Base-by-base conservation (phyloP, 2,888 invertebrate species). In the Lasius fuliginosus region DNA sequence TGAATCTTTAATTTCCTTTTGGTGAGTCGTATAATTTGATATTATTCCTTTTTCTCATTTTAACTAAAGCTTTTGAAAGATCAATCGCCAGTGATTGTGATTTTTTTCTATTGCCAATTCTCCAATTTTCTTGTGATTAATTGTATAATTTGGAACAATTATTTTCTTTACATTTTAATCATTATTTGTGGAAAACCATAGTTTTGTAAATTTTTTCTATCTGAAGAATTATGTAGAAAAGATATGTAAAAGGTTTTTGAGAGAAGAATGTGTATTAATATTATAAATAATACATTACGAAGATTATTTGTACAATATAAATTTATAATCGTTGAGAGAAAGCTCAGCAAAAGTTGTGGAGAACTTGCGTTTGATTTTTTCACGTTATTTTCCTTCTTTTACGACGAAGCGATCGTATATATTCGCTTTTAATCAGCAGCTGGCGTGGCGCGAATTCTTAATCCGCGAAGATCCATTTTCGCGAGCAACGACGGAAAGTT, bases 391-490 rank as follows among this genome's bases (percentile, higher is more conserved):
- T 69, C 27, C n/a, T 58, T 73, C 60, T 69, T 42, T 71, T 42
- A 58, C 18, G 30, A 42, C 58, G 12, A 23, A 15, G 8, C n/a
- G 53, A 49, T 69, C 69, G 33, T 71, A 79, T 71, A 79, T 77
- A 73, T 64, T 73, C 58, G 18, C 33, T 46, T 73, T 73, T 71
- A 79, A 79, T 79, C 58, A 73, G 58, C 74, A 79, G 33, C 58
- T 69, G 73, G 77, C 73, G 42, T 73, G 74, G 73, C 58, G 42
- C 27, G 79, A 79, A 79, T 79, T 79, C 8, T 23, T 79, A 79
- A 79, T 79, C 33, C 58, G 42, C 58, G 3, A 58, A 73, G 42
- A 73, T 36, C 74, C 74, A 73, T 81, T 81, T 73, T 81, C 46
- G 60, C 74, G 79, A 36, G 23, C 74, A 74, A 74, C 42, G 46